These are phyloP conservation scores for Parasteatoda tepidariorum DNA, from an alignment of 1,140 invertebrate species.

Conservation along the genomic window DNA sequence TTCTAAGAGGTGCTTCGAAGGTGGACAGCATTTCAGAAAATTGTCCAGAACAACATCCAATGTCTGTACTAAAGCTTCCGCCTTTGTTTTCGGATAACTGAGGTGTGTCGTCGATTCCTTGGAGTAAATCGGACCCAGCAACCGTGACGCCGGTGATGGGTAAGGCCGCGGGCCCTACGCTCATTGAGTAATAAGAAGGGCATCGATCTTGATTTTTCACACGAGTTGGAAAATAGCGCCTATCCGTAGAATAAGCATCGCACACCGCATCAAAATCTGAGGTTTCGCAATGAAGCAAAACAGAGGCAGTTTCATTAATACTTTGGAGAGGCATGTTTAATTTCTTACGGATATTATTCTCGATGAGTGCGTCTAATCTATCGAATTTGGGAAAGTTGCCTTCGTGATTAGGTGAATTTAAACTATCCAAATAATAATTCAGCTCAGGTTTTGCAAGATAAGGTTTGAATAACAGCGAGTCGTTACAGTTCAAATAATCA, in stretches of 20 bases:
- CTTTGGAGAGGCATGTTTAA: no score
- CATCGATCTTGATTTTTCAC: slow-evolving; percentile 37
- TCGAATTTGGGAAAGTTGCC: no score
- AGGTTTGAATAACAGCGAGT: no score
- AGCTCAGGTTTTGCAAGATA: no score
- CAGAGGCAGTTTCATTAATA: neutral
- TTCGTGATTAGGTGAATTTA: no score
- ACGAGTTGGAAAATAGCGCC: neutral
- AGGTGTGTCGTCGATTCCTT: slow-evolving; percentile 17
- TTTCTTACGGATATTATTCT: no score
- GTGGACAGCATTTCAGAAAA: neutral
- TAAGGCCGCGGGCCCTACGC: neutral
- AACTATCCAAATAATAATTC: no score
- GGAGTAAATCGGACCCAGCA: slow-evolving; percentile 9
- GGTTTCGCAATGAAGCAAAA: neutral
- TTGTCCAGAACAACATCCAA: neutral
- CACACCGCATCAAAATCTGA: neutral
- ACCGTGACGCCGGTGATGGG: slow-evolving; percentile 10
- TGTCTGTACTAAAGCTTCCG: neutral
- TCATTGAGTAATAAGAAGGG: slow-evolving; percentile 6
- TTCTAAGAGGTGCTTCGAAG: no score
- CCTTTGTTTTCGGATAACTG: neutral
- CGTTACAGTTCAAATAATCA: no score
- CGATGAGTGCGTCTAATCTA: no score
- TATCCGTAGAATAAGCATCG: neutral